phyloP scores from a whole-genome alignment of 2,797 vertebrate genomes.

The Melanotaenia trifasciata region DNA sequence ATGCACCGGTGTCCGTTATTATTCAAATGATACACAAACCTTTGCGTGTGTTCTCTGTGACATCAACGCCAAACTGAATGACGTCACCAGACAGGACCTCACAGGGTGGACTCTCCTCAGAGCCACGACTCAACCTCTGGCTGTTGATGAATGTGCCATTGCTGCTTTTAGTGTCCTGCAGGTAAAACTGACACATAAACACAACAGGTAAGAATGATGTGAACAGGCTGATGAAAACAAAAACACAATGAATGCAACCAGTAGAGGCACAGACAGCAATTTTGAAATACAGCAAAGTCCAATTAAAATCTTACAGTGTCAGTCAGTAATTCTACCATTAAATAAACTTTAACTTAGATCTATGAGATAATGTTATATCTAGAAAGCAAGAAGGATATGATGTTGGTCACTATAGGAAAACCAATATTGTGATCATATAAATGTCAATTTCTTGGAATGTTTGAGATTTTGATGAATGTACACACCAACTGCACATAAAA shows the following conservation, averaged over 20 bases:
- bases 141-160: constrained; percentile 99
- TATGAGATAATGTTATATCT: not conserved
- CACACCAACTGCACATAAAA: not conserved
- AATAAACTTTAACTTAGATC: not conserved
- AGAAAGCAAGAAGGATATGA: not conserved
- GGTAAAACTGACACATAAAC: constrained; percentile 90
- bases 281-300: not conserved
- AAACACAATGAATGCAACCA: not conserved
- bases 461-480: not conserved
- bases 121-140: constrained; percentile 97
- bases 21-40: constrained; percentile 77
- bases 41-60: constrained; percentile 99
- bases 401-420: not conserved
- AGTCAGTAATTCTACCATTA: not conserved
- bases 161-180: constrained; percentile 99
- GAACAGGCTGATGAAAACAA: not conserved
- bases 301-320: not conserved
- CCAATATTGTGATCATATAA: not conserved
- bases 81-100: constrained; percentile 98
- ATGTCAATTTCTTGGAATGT: not conserved
- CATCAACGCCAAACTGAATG: constrained; percentile 98
- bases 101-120: constrained; percentile 98
- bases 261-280: not conserved
- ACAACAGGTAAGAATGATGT: constrained; percentile 1
- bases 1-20: not conserved